Base-by-base conservation (phyloP, 2,888 invertebrate species). In the Syrphus vitripennis region DNA sequence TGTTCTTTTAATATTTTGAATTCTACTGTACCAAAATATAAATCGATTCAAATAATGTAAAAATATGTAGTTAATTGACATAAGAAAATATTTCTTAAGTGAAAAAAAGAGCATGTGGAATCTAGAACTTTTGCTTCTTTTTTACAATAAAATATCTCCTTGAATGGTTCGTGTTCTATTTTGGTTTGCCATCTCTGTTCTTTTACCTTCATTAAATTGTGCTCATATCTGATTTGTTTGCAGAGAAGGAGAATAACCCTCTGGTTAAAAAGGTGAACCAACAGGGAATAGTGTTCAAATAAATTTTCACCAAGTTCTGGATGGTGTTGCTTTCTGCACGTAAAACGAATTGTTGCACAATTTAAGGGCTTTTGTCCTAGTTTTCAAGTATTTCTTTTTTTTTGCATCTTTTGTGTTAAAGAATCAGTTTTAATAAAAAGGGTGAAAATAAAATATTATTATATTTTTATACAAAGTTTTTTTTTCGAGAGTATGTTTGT, bases 331-430 rank as follows among this genome's bases (percentile, higher is more conserved):
- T 48, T 67, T 34, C 21, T 67, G 48, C 65, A 45, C 45, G 29
- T 29, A 19, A 14, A 24, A 16, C n/a, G 4, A 26, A 31, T 45
- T 45, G 65, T 65, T 65, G 45, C 19, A 65, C 45, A 19, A 61
- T 75, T 75, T 67, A 24, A 75, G 10, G 55, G 76, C 76, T 70
- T 76, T 70, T 76, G 55, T 42, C 29, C 50, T 26, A 55, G 74
- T 80, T 75, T 50, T 37, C 14, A 16, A 59, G n/a, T 34, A 40
- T 57, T 65, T 48, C n/a, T n/a, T n/a, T n/a, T n/a, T n/a, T n/a
- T n/a, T 37, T 40, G 16, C 37, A 40, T 53, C 24, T 29, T 37
- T 34, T 31, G 29, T 45, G 65, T 19, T 24, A 19, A 16, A 16
- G 10, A 31, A 2, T 57, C 5, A 16, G 26, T 26, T 42, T 21